Base-by-base conservation (phyloP, 2,113 vertebrate genomes). In the Gracilinanus agilis region DNA sequence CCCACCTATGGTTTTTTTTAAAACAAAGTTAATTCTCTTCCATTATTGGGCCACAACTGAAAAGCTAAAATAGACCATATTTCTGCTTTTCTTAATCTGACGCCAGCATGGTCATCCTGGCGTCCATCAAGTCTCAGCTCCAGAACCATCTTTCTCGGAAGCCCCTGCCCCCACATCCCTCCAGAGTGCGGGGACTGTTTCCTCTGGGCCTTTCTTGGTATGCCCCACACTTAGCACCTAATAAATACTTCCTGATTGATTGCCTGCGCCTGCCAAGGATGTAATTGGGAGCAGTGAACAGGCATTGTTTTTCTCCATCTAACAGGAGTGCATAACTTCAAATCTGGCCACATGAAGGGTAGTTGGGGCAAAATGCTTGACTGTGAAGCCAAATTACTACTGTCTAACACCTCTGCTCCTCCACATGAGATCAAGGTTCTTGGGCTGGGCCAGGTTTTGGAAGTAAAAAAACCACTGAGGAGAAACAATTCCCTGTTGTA, bases 41-140 rank as follows among this genome's bases (percentile, higher is more conserved):
- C 54, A 89, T 53, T 61, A 91, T 55, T 29, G 92, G 55, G 75
- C 92, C 92, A 92, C 40, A 96, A 16, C 25, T 91, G 4, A 53
- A 6, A 90, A 12, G 44, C 91, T 96, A 95, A n/a, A 83, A 96
- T 34, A 94, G 95, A 13, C 53, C 54, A 95, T 21, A 91, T 96
- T 97, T 90, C 53, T 95, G 95, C 96, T 89, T 90, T 93, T 93
- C 34, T n/a, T 55, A 96, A 90, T 94, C 24, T 53, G 49, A 56
- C 44, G 94, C 95, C 3, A 96, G 29, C 13, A 75, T n/a, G 13
- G 5, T n/a, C 19, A 13, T 40, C 67, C n/a, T 83, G 67, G n/a
- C 16, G 8, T 40, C 19, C n/a, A 83, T 49, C 49, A 49, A 49
- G 49, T 3, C 5, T 49, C 49, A 49, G 49, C 49, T n/a, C n/a